Conservation (phyloP, 1,140 invertebrate genomes). For the Leptinotarsa texana region DNA sequence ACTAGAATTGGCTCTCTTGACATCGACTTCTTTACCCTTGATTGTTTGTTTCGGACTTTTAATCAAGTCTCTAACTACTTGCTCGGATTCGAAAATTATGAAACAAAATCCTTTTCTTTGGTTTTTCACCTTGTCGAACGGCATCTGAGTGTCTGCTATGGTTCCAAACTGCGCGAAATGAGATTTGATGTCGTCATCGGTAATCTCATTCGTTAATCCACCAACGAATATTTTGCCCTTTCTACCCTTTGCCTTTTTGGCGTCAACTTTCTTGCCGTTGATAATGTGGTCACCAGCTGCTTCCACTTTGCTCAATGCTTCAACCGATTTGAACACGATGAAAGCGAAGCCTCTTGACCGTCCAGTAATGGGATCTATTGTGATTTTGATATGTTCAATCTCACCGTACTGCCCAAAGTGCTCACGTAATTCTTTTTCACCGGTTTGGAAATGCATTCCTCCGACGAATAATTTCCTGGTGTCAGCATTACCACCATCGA, state of each 20-base stretch:
- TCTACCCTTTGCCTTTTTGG: neutral
- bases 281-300: no score
- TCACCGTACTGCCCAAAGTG: neutral
- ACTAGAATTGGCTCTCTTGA: slow-evolving; percentile 76
- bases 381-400: neutral
- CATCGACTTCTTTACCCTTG: slow-evolving; percentile 56
- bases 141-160: slow-evolving; percentile 88
- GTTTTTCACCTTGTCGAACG: slow-evolving; percentile 94
- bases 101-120: slow-evolving; percentile 62
- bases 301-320: no score
- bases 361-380: neutral
- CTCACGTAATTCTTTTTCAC: no score
- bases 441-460: no score
- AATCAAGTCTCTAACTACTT: no score
- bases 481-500: no score
- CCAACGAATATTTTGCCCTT: no score
- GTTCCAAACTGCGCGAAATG: slow-evolving; percentile 2
- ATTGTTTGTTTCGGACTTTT: slow-evolving; percentile 14
- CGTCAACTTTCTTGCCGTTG: no score
- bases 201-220: neutral
- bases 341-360: no score
- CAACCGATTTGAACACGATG: no score
- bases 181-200: slow-evolving; percentile 1
- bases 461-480: no score
- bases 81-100: slow-evolving; percentile 56